Evolutionary conservation across 1,140 invertebrate species (phyloP).

Genomic region (Hylaeus volcanicus): DNA sequence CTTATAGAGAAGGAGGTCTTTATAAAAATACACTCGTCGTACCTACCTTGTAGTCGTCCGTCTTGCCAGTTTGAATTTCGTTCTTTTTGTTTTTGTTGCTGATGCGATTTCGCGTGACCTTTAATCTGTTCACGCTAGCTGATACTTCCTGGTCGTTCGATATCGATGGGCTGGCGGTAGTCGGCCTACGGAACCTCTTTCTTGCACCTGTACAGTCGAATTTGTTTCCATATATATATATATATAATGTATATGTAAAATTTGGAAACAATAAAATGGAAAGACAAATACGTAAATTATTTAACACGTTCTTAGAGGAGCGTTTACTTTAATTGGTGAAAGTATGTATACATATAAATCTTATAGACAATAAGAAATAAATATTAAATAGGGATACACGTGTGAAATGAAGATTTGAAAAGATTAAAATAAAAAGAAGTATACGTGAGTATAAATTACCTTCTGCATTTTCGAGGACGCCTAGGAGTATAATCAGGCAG

Average conservation of each 20-base stretch:
- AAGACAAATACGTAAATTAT: too few relatives aligned
- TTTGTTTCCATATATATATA: background rate
- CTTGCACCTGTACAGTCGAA: constrained; percentile 74
- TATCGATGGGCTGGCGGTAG: constrained; percentile 74
- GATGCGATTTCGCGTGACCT: constrained; percentile 83
- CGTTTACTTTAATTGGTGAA: too few relatives aligned
- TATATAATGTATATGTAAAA: too few relatives aligned
- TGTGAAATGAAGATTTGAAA: too few relatives aligned
- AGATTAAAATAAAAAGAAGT: too few relatives aligned
- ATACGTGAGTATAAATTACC: constrained; percentile 60
- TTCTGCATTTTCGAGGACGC: constrained; percentile 72
- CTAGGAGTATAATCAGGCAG: constrained; percentile 71
- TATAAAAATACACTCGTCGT: background rate
- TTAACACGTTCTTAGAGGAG: too few relatives aligned
- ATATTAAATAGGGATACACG: too few relatives aligned
- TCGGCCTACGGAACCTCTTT: constrained; percentile 81
- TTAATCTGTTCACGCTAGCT: constrained; percentile 85
- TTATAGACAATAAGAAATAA: too few relatives aligned
- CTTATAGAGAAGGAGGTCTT: background rate
- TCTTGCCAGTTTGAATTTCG: constrained; percentile 82
- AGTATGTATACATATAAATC: too few relatives aligned
- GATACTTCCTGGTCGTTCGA: constrained; percentile 84
- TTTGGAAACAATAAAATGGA: too few relatives aligned
- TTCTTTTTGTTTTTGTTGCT: constrained; percentile 82
- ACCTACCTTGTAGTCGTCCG: constrained; percentile 82